Percentiles rank a stretch among this genome's conserved stretches.
These are phyloP conservation scores for Chelon auratus DNA, from an alignment of 2,797 vertebrate genomes.

Conservation along the genomic window DNA sequence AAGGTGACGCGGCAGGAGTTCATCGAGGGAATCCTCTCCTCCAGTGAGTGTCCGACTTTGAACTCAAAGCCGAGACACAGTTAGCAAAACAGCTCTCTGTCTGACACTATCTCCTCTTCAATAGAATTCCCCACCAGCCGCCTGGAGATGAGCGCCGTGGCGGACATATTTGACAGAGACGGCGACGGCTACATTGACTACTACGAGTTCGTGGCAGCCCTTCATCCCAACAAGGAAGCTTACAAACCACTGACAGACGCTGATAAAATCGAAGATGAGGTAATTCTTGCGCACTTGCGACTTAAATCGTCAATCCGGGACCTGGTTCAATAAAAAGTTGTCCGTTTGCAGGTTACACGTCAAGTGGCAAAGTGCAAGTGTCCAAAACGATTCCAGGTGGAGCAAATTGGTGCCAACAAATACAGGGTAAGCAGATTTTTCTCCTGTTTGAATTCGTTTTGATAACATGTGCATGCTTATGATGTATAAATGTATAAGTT, in stretches of 20 bases:
- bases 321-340: not conserved
- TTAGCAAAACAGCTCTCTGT: not conserved
- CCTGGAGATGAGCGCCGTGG: conserved; percentile 98
- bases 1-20: conserved; percentile 99
- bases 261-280: conserved; percentile 99
- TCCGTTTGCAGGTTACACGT: conserved; percentile 90
- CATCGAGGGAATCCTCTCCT: conserved; percentile 98
- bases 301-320: not conserved
- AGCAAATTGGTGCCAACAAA: conserved; percentile 99
- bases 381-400: conserved; percentile 99
- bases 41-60: conserved; percentile 90
- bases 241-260: conserved; percentile 98
- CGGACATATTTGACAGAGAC: conserved; percentile 98
- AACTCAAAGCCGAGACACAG: not conserved
- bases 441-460: not conserved
- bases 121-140: conserved; percentile 97
- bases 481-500: not conserved
- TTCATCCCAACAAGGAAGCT: conserved; percentile 99
- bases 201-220: conserved; percentile 98
- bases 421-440: conserved; percentile 90
- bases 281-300: conserved; percentile 57
- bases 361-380: conserved; percentile 99
- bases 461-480: not conserved
- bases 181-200: conserved; percentile 99
- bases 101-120: conserved; percentile 8